Base-by-base conservation (phyloP, 2,797 vertebrate genomes). In the Carcharodon carcharias region DNA sequence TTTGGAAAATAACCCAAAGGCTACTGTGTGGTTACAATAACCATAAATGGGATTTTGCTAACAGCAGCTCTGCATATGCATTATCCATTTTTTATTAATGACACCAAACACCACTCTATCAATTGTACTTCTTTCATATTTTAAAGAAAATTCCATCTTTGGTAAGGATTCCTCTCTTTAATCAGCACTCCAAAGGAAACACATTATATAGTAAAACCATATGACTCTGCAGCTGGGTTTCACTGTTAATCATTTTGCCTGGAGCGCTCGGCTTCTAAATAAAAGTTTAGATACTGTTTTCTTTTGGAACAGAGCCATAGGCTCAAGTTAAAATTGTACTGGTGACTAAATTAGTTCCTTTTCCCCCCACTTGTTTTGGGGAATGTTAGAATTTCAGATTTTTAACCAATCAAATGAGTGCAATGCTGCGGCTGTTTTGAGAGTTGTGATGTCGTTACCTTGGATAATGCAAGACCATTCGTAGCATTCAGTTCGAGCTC, bases 151-250 rank as follows among this genome's bases (percentile, higher is more conserved):
- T 40, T 50, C 6, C 4, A 95, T 77, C 58, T 73, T n/a, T 77
- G 26, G 45, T 95, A 54, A 77, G 69, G 94, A 21, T 77, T 77
- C 50, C 18, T 63, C 31, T 73, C 69, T 58, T 56, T 56, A 77
- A 95, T 95, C 28, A 71, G 8, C 28, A 69, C 61, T 54, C 93
- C 65, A 56, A 54, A 95, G 67, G 69, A 95, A 95, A 95, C 31
- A 21, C 50, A 73, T 95, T 31, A 73, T 65, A 73, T 12, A 56
- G 28, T n/a, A 12, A 95, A 95, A n/a, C 14, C 18, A 21, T 26
- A n/a, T 31, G 6, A 31, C 31, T 11, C 63, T 4, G 31, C 58
- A 65, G 16, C n/a, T 7, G 0, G 61, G 26, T 65, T 9, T 45
- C 31, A 1, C 50, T 77, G 69, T 18, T 95, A 71, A 95, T 73